phyloP scores from a whole-genome alignment of 2,113 vertebrate species.

The Lampris megalopsis region DNA sequence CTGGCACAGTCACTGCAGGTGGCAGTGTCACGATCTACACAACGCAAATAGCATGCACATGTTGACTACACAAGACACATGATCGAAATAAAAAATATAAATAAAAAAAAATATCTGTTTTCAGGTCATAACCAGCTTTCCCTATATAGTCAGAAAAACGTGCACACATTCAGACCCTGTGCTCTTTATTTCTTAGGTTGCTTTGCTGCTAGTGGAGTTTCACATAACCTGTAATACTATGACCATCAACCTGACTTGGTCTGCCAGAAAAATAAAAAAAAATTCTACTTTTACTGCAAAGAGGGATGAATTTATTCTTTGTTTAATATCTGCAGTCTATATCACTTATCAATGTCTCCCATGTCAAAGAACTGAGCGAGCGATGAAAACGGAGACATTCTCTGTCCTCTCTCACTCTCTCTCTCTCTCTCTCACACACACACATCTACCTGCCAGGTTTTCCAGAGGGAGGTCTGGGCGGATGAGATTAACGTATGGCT shows the following conservation, averaged over 20 bases:
- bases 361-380: too few species aligned
- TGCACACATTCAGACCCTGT: neutral
- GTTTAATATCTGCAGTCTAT: too few species aligned
- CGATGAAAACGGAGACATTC: neutral
- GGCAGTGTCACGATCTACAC: constrained; percentile 63
- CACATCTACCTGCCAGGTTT: constrained; percentile 77
- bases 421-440: neutral
- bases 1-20: constrained; percentile 79
- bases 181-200: constrained; percentile 3
- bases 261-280: too few species aligned
- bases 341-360: too few species aligned
- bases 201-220: neutral
- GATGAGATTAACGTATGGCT: constrained; percentile 74
- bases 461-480: constrained; percentile 68
- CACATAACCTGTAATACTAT: neutral
- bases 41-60: neutral
- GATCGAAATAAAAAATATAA: too few species aligned
- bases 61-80: neutral
- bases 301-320: too few species aligned
- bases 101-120: neutral
- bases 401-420: neutral
- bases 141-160: neutral
- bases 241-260: neutral
- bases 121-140: neutral
- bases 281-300: too few species aligned